Base-by-base conservation (phyloP, 2,888 invertebrate species). In the Hyles lineata region DNA sequence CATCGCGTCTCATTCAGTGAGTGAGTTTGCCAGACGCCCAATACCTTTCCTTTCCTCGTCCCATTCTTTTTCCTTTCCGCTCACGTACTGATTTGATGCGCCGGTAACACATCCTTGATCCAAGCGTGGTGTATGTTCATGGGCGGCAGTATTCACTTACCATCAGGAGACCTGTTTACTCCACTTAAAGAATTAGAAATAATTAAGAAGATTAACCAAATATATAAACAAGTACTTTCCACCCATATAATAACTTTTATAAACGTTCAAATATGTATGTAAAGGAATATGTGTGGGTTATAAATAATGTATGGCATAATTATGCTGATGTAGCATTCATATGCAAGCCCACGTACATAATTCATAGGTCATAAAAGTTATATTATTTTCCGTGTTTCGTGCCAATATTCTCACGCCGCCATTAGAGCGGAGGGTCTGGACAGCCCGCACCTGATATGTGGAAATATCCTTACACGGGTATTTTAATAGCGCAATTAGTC, bases 221-320 rank as follows among this genome's bases (percentile, higher is more conserved):
- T 15, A 61, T 25, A 32, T 25, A 25, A 9, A 7, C 32, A 21
- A 32, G 23, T 43, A 23, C 43, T 6, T 35, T 0, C 25, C 17
- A 23, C 60, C 15, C 23, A 15, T 1, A 15, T 5, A 52, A 17
- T n/a, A 55, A 7, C 55, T 23, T 23, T 43, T 23, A 63, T 43
- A 25, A 43, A 67, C 23, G 43, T 50, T 67, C 35, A 63, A 63
- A 67, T 67, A 67, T 67, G 67, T 67, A 67, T 67, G 67, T 50
- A 50, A 67, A 50, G 23, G 23, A 43, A 50, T 50, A 50, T 67
- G 50, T 67, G 43, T 50, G 67, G 50, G 43, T 6, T 67, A 67
- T 50, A 43, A 35, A 67, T 69, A 72, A 72, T 67, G 63, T 72
- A 72, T 72, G 72, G 67, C 25, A 72, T 72, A 72, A 72, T 67